Percentiles rank a stretch among this genome's conserved stretches.
These are phyloP conservation scores for Hypercompe scribonia DNA, from an alignment of 2,888 invertebrate species.

Conservation along the genomic window DNA sequence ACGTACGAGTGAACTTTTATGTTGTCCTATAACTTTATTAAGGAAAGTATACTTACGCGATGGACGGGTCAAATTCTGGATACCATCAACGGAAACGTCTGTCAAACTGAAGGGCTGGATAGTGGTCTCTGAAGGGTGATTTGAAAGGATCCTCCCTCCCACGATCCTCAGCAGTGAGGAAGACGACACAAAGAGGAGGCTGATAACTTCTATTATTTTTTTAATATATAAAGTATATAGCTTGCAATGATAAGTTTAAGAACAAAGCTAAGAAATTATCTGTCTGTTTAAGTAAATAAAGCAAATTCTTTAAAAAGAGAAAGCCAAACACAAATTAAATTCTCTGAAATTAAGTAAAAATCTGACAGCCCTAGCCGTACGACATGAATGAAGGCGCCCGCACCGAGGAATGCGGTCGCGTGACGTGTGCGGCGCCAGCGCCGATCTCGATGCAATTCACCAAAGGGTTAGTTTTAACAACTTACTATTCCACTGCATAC, in stretches of 20 bases:
- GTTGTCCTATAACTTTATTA: too few relatives aligned
- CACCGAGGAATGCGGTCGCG: conserved; percentile 86
- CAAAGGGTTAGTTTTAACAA: conserved; percentile 71
- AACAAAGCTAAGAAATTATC: background rate
- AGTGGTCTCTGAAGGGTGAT: background rate
- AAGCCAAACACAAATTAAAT: conserved; percentile 11
- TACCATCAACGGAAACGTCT: too few relatives aligned
- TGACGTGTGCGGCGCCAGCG: conserved; percentile 87
- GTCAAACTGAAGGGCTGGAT: background rate
- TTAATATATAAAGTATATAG: background rate
- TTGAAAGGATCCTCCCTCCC: background rate
- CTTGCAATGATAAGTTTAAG: background rate
- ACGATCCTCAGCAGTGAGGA: background rate
- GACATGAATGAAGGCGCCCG: conserved; percentile 83
- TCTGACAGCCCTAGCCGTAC: conserved; percentile 56
- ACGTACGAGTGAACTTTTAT: background rate
- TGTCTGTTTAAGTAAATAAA: background rate
- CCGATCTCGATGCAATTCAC: conserved; percentile 85
- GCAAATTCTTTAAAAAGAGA: conserved; percentile 1
- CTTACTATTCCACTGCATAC: conserved; percentile 23
- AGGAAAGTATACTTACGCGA: too few relatives aligned
- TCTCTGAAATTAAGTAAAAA: conserved; percentile 33
- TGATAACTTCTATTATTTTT: background rate
- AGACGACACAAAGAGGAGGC: background rate
- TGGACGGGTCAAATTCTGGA: too few relatives aligned